Evolutionary conservation across 2,797 vertebrate species (phyloP), one percentile per base, ranked within the genome.

Genomic region (Halcyon chelicuti): DNA sequence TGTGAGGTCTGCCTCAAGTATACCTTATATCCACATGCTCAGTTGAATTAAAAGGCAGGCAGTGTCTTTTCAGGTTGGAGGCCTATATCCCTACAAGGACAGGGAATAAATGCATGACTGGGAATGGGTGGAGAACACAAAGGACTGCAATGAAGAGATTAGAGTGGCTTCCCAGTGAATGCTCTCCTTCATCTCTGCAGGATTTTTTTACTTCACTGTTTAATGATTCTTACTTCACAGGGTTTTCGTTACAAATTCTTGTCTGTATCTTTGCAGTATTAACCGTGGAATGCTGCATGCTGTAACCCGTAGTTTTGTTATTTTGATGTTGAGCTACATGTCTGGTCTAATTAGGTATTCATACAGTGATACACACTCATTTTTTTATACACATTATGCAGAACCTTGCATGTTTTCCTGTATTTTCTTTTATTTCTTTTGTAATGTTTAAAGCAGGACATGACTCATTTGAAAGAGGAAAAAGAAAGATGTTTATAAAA

Each of bases 291-390:
- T 62, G 40, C 49, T 79, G 55, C 37, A 54, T 63, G 71, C 33
- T 85, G 94, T 93, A 93, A 90, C 88, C 76, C 13, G 0, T 62
- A 54, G 13, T 76, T 93, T 74, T 85, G 37, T 19, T 78, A 1
- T 83, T 94, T 94, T 93, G 82, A 79, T 86, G 83, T 55, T 90
- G 63, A 94, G 77, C 47, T 94, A 63, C 37, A 9, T 46, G 46
- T 62, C 90, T 95, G 62, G 35, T 88, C 66, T 94, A 95, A 96
- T 93, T 94, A 94, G 33, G 70, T 71, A 86, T 94, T 94, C 76
- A 86, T 71, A 62, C 51, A 90, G 54, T 67, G 82, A 81, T 92
- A 86, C 84, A 90, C 57, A 84, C 17, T 93, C 40, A 42, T 93
- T 93, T 90, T 67, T 90, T 93, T 28, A 66, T 26, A 82, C 46